phyloP scores from a whole-genome alignment of 2,113 vertebrate species.

The Illadopsis cleaveri region DNA sequence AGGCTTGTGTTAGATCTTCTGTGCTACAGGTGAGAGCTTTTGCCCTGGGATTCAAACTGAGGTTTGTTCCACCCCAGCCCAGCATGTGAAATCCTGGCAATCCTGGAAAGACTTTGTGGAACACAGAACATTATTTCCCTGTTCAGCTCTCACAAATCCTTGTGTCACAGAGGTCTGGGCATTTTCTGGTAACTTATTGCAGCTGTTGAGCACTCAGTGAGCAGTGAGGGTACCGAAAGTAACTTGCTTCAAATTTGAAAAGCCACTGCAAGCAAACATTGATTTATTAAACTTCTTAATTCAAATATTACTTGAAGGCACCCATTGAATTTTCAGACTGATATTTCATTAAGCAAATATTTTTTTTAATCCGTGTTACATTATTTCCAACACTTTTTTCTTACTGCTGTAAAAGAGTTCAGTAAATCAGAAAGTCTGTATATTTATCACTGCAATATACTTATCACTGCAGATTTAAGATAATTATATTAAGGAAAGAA shows the following conservation, averaged over 20 bases:
- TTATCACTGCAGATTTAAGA: not conserved
- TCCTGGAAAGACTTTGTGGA: not conserved
- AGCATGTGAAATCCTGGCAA: not conserved
- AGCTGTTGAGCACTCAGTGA: not conserved
- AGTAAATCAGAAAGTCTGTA: not conserved
- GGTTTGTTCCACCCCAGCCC: not conserved
- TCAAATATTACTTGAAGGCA: not conserved
- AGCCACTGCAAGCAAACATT: not conserved
- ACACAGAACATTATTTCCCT: not conserved
- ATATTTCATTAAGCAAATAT: not conserved
- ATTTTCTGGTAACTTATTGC: not conserved
- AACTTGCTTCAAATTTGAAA: not conserved
- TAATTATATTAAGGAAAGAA: not conserved
- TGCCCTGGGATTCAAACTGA: not conserved
- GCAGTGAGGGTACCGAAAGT: not conserved
- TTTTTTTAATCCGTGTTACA: not conserved
- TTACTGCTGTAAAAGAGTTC: not conserved
- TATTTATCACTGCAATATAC: not conserved
- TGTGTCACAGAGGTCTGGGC: not conserved
- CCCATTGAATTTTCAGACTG: not conserved
- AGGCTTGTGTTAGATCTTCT: not conserved
- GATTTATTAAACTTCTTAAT: not conserved
- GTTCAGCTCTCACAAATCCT: not conserved
- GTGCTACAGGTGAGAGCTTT: accelerated
- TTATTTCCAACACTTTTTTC: not conserved